phyloP scores from a whole-genome alignment of 30 jellyfish, hydroid and myxozoan species.

The Aurelia coerulea region DNA sequence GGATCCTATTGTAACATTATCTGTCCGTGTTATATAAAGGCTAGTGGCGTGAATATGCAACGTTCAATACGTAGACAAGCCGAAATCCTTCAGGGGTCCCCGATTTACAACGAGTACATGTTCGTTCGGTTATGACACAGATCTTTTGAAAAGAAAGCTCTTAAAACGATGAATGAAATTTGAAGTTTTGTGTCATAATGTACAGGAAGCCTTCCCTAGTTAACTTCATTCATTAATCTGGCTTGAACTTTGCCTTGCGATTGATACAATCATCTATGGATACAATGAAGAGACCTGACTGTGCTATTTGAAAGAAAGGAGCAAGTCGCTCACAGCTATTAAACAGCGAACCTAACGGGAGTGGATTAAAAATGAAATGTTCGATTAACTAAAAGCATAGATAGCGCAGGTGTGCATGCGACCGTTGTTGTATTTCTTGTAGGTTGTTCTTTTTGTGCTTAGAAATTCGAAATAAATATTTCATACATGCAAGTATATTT shows the following conservation, averaged over 20 bases:
- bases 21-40: too few relatives aligned
- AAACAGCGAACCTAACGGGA: constrained; percentile 4
- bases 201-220: too few relatives aligned
- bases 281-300: background rate
- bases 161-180: too few relatives aligned
- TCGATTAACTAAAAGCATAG: background rate
- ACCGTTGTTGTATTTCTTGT: constrained; percentile 20
- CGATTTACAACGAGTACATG: background rate
- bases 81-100: too few relatives aligned
- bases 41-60: too few relatives aligned
- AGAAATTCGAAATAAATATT: constrained; percentile 59
- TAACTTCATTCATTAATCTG: too few relatives aligned
- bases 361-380: constrained; percentile 8
- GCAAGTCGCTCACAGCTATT: constrained; percentile 1
- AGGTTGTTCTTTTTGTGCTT: constrained; percentile 78
- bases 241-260: background rate
- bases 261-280: background rate
- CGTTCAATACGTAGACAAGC: too few relatives aligned
- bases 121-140: background rate
- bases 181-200: too few relatives aligned
- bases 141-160: too few relatives aligned
- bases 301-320: constrained; percentile 7
- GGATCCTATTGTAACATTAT: too few relatives aligned
- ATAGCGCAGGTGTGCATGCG: constrained; percentile 57
- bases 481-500: constrained; percentile 52